Evolutionary conservation across 2,888 invertebrate genomes (phyloP).

Genomic region (Alloscopus bannaensis): DNA sequence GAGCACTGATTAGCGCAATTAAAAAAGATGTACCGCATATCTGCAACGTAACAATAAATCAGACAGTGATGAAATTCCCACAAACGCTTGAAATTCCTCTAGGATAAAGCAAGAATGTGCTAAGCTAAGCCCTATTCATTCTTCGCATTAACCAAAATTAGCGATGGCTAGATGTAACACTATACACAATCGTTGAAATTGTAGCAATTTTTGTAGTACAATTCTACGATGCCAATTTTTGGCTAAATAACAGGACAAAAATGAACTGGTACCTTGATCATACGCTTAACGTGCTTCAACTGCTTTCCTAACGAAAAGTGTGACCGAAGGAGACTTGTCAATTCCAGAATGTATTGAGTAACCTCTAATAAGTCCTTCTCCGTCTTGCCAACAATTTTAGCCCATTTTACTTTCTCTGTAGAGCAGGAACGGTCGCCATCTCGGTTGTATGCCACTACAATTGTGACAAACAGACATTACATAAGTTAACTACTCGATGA

Average conservation of each 20-base stretch:
- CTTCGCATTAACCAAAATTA: not conserved
- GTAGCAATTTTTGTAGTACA: too few species aligned
- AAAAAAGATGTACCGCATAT: constrained; percentile 61
- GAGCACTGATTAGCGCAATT: constrained; percentile 56
- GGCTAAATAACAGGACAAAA: too few species aligned
- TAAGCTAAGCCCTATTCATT: not conserved
- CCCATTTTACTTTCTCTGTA: constrained; percentile 37
- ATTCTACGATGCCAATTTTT: too few species aligned
- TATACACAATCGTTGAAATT: too few species aligned
- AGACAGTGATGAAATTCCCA: not conserved
- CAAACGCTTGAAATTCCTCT: too few species aligned
- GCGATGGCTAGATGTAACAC: too few species aligned
- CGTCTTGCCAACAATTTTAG: constrained; percentile 22
- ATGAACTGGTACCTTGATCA: constrained; percentile 51
- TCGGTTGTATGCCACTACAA: too few species aligned
- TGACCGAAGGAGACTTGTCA: constrained; percentile 50
- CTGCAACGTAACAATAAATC: constrained; percentile 43
- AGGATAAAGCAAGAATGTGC: not conserved
- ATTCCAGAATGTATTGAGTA: constrained; percentile 58
- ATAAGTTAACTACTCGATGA: not conserved
- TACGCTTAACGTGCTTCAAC: constrained; percentile 61
- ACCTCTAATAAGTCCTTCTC: constrained; percentile 52
- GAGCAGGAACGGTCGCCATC: constrained; percentile 25
- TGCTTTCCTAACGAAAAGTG: constrained; percentile 59
- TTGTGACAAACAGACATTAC: too few species aligned